Evolutionary conservation across 2,888 invertebrate species (phyloP), one percentile per base, ranked within the genome.

Genomic region (Lasioglossum oenotherae): DNA sequence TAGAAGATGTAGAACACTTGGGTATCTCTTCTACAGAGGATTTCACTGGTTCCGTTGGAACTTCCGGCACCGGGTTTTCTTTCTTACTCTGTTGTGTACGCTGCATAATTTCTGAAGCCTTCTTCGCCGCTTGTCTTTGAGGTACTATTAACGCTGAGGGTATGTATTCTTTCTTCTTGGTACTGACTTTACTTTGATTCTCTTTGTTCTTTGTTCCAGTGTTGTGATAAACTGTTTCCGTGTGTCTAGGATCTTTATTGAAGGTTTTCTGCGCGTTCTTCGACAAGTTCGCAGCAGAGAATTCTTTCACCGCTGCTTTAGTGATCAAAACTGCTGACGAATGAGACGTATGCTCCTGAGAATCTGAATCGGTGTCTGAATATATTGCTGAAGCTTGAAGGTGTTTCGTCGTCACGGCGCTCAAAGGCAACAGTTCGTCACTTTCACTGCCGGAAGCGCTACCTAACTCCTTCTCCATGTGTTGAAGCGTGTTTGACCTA

Each of bases 61-160:
- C 31, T 64, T 92, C 96, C 95, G 86, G 84, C 23, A 72, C 78
- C 1, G 87, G 57, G 35, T 84, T 82, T 10, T 93, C 94, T 73
- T 94, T 94, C 71, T 94, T 94, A 53, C 86, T 85, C 97, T 96
- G 84, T 64, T 85, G 96, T 46, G 95, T 95, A 41, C 95, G 93
- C 71, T 96, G 97, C 96, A 98, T 97, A 93, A 98, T 98, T 95
- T 98, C 98, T 1, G 98, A 98, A 0, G 98, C 98, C 94, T 98
- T 98, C 94, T 98, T 98, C 44, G 98, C 98, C 46, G 98, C 98
- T 95, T 98, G 98, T 78, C 98, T 96, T 94, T 98, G 98, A 2
- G 98, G 98, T 69, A 98, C 98, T 88, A 98, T 98, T 78, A 98
- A 96, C 95, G 98, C 98, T 1, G 98, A 97, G n/a, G 97, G 97